Evolutionary conservation across 1,140 invertebrate species (phyloP).

Genomic region (Trichomalopsis sarcophagae): DNA sequence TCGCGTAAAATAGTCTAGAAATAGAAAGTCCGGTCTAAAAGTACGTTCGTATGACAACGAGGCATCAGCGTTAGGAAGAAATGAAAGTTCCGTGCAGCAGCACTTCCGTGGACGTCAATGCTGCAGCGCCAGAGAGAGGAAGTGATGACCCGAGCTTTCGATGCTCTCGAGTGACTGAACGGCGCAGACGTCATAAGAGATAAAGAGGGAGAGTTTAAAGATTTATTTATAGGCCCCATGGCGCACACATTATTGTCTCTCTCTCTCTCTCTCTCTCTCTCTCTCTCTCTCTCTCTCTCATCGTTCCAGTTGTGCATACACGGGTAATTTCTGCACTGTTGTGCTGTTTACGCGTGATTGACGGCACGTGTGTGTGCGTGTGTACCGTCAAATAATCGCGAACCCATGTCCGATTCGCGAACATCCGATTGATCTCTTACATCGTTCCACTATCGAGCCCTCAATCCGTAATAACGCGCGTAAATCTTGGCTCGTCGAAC

Average conservation of each 20-base stretch:
- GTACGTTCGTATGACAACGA: too few species aligned
- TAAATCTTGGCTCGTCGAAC: too few species aligned
- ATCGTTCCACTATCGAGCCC: too few species aligned
- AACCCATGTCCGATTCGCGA: too few species aligned
- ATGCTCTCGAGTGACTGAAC: slow-evolving; percentile 13
- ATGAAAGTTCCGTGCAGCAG: slow-evolving; percentile 34
- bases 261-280: too few species aligned
- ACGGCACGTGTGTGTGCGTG: not conserved
- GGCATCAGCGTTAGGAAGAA: slow-evolving; percentile 5
- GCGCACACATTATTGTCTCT: not conserved
- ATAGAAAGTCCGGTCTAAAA: not conserved
- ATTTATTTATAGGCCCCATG: slow-evolving; percentile 34
- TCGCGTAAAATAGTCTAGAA: too few species aligned
- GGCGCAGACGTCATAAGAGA: slow-evolving; percentile 40
- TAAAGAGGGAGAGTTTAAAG: slow-evolving; percentile 30
- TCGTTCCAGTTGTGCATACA: not conserved
- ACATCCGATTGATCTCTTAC: too few species aligned
- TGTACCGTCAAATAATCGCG: too few species aligned
- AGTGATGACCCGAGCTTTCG: slow-evolving; percentile 49
- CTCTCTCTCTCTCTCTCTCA: not conserved
- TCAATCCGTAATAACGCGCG: too few species aligned
- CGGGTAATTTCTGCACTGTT: not conserved
- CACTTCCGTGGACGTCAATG: too few species aligned
- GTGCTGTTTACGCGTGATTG: not conserved
- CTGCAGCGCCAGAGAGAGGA: slow-evolving; percentile 14